These are phyloP conservation scores for Elachura formosa DNA, from an alignment of 2,113 vertebrate species.

Conservation along the genomic window DNA sequence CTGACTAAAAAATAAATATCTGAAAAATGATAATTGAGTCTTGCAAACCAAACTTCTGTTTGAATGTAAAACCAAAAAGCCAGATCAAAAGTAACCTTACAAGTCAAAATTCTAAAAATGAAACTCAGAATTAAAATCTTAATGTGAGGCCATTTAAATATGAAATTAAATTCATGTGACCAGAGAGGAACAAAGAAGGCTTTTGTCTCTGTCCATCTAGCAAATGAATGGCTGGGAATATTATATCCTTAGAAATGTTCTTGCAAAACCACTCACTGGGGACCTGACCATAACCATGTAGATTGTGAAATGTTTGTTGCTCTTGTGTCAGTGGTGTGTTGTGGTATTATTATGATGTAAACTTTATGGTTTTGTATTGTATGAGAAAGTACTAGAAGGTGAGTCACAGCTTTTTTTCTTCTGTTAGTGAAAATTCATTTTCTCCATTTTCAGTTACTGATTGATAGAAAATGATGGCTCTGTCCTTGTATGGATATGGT, in stretches of 20 bases:
- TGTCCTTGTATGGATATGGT: not conserved
- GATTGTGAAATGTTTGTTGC: not conserved
- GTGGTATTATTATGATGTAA: not conserved
- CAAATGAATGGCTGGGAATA: not conserved
- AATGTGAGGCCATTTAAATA: not conserved
- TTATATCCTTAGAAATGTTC: not conserved
- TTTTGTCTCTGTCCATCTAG: not conserved
- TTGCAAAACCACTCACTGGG: not conserved
- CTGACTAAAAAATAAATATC: not conserved
- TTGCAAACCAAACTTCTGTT: not conserved
- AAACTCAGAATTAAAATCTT: not conserved
- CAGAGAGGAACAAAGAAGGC: not conserved
- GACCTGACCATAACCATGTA: not conserved
- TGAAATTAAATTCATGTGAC: not conserved
- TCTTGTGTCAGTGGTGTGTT: not conserved
- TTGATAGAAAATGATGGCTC: not conserved
- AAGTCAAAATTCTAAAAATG: not conserved
- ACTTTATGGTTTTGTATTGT: not conserved
- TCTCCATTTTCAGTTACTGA: not conserved
- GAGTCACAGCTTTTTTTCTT: not conserved
- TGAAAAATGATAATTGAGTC: not conserved
- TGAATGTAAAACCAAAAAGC: not conserved
- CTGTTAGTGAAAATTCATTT: not conserved
- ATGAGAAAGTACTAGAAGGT: not conserved
- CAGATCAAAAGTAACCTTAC: not conserved